Percentiles rank a stretch among this genome's conserved stretches.
phyloP scores from a whole-genome alignment of 2,113 vertebrate species.

The Steatornis caripensis region DNA sequence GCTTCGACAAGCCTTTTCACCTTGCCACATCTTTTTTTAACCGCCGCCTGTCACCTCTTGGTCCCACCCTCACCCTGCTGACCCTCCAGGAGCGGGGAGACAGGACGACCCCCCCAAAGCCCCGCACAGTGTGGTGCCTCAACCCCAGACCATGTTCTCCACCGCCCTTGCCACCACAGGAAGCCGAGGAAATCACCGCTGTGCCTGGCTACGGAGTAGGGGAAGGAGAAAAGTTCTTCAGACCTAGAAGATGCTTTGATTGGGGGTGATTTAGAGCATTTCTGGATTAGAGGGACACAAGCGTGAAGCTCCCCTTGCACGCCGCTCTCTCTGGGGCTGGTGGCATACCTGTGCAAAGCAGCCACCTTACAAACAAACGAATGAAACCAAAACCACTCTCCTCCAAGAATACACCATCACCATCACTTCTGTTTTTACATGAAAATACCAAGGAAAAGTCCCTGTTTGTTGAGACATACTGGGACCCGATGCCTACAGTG shows the following conservation, averaged over 20 bases:
- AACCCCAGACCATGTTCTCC: accelerated
- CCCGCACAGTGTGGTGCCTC: neutral
- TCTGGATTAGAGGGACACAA: accelerated
- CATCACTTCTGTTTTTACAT: neutral
- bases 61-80: neutral
- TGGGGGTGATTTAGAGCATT: accelerated
- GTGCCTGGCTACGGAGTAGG: neutral
- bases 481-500: neutral
- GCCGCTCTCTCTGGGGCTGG: accelerated
- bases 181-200: neutral
- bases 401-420: neutral
- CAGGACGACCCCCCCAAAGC: accelerated
- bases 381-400: neutral
- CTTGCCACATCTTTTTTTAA: accelerated
- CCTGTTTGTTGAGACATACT: neutral
- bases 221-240: neutral
- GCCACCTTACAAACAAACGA: neutral
- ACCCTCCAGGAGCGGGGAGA: neutral
- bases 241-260: neutral
- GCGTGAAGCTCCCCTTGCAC: accelerated
- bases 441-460: neutral
- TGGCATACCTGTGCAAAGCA: neutral
- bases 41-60: accelerated
- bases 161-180: no score
- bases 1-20: neutral